These are phyloP conservation scores for Pachycephala philippinensis DNA, from an alignment of 2,113 vertebrate genomes.

Conservation along the genomic window DNA sequence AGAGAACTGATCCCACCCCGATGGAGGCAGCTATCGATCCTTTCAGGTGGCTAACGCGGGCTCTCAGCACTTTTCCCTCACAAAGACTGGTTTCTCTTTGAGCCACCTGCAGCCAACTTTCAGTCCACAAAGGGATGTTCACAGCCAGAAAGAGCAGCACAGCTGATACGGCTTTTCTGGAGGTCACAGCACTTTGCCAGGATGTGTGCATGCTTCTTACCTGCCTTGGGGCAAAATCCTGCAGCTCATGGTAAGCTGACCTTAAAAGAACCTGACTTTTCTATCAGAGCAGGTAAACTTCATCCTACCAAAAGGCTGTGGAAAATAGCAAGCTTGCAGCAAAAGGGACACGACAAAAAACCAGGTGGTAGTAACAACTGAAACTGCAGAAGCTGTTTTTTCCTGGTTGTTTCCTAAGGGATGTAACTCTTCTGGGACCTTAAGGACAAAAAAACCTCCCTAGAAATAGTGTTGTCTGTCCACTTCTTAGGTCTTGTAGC, in stretches of 20 bases:
- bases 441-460: not conserved
- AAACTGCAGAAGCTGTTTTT: not conserved
- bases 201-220: not conserved
- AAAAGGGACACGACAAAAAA: not conserved
- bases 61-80: not conserved
- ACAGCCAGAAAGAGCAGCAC: not conserved
- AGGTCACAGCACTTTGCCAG: not conserved
- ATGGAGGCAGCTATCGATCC: not conserved
- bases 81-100: not conserved
- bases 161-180: not conserved
- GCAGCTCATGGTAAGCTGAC: not conserved
- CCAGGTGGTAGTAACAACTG: not conserved
- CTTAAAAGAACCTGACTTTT: not conserved
- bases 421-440: not conserved
- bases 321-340: not conserved
- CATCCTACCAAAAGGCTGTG: not conserved
- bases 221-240: not conserved
- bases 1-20: not conserved
- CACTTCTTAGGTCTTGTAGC: not conserved
- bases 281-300: not conserved
- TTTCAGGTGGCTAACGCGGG: rapidly evolving
- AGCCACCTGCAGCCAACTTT: not conserved
- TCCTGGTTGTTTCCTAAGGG: not conserved
- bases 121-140: not conserved
- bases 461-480: not conserved